Evolutionary conservation across 2,797 vertebrate species (phyloP).

Genomic region (Chloroceryle amazona): DNA sequence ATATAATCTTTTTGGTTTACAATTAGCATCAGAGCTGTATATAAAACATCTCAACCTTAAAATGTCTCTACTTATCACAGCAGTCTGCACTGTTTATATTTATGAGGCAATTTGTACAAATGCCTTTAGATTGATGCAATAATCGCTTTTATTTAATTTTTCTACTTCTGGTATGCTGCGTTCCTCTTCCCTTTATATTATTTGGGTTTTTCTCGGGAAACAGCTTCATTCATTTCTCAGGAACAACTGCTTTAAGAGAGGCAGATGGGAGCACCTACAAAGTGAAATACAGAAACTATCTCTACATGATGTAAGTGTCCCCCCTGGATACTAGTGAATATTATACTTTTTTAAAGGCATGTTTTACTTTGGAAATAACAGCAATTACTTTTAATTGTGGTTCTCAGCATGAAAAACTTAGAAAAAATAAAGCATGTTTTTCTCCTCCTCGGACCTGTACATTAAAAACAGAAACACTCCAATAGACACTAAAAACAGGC

Average conservation of each 20-base stretch:
- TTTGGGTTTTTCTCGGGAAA: not conserved
- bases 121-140: conserved; percentile 14
- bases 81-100: not conserved
- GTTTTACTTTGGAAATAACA: conserved; percentile 46
- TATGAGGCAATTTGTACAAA: conserved; percentile 38
- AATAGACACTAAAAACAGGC: not conserved
- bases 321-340: not conserved
- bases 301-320: not conserved
- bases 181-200: not conserved
- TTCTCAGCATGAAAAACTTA: conserved; percentile 48
- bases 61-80: conserved; percentile 39
- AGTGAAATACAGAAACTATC: conserved; percentile 21
- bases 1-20: not conserved
- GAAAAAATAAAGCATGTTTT: not conserved
- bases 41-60: conserved; percentile 36
- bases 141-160: conserved; percentile 22
- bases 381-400: conserved; percentile 68
- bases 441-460: conserved; percentile 18
- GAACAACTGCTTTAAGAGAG: conserved; percentile 16
- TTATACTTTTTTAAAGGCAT: conserved; percentile 16
- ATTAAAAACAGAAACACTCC: conserved; percentile 23
- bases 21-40: conserved; percentile 7
- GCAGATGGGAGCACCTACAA: conserved; percentile 38
- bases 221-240: not conserved
- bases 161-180: not conserved